These are phyloP conservation scores for Heliconius ethilla DNA, from an alignment of 2,888 invertebrate genomes.

Conservation along the genomic window DNA sequence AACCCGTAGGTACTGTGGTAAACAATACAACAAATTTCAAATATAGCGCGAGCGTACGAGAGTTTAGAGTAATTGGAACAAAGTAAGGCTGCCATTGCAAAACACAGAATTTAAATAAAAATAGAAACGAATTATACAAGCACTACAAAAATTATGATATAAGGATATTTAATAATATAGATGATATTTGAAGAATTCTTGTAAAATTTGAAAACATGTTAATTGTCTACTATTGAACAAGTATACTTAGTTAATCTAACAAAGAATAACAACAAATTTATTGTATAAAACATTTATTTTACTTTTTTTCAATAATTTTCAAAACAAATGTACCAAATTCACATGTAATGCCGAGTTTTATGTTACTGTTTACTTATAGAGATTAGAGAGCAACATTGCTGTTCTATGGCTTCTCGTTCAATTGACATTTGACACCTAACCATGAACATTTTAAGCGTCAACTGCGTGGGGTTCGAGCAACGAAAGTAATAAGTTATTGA, in stretches of 20 bases:
- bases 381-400: background rate
- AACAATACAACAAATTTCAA: background rate
- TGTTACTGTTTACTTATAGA: background rate
- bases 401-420: slow-evolving; percentile 18
- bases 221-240: no score
- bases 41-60: background rate
- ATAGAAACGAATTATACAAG: no score
- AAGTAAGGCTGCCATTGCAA: background rate
- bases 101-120: background rate
- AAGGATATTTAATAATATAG: background rate
- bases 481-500: slow-evolving; percentile 34
- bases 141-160: background rate
- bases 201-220: no score
- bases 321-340: background rate
- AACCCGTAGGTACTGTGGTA: background rate
- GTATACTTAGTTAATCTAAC: background rate
- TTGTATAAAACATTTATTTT: background rate
- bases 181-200: background rate
- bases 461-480: slow-evolving; percentile 33
- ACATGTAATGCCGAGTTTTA: background rate
- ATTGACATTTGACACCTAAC: slow-evolving; percentile 24
- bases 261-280: no score
- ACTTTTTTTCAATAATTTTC: background rate
- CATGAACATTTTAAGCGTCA: slow-evolving; percentile 26
- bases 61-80: background rate